Percentiles rank a stretch among this genome's conserved stretches.
Evolutionary conservation across 2,113 vertebrate species (phyloP).

Genomic region (Passer montanus): DNA sequence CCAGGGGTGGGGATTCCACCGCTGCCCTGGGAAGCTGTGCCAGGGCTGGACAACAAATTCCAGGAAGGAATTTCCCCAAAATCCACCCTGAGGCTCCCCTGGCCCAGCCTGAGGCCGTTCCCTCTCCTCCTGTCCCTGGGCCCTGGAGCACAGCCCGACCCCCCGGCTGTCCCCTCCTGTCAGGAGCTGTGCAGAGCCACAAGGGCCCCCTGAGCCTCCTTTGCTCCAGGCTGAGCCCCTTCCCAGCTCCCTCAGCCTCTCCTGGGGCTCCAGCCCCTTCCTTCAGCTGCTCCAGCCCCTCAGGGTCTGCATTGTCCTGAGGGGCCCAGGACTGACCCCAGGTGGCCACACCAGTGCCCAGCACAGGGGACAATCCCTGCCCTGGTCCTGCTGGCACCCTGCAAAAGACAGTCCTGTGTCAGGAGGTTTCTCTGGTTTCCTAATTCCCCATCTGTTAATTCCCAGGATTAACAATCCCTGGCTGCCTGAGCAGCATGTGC

Average conservation of each 20-base stretch:
- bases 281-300: neutral
- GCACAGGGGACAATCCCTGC: neutral
- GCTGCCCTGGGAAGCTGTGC: neutral
- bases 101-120: neutral
- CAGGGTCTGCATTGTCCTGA: neutral
- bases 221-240: neutral
- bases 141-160: neutral
- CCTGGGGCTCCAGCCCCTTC: neutral
- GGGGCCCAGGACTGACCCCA: neutral
- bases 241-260: neutral
- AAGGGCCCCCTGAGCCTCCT: neutral
- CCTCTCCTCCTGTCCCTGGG: neutral
- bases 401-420: neutral
- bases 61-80: accelerated
- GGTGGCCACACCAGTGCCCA: neutral
- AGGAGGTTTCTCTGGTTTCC: neutral
- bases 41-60: accelerated
- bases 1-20: neutral
- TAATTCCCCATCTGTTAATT: neutral
- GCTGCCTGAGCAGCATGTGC: neutral
- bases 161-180: neutral
- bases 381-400: neutral
- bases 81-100: neutral
- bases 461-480: neutral
- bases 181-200: neutral